phyloP scores from a whole-genome alignment of 2,113 vertebrate genomes.

The Leucosticte australis region DNA sequence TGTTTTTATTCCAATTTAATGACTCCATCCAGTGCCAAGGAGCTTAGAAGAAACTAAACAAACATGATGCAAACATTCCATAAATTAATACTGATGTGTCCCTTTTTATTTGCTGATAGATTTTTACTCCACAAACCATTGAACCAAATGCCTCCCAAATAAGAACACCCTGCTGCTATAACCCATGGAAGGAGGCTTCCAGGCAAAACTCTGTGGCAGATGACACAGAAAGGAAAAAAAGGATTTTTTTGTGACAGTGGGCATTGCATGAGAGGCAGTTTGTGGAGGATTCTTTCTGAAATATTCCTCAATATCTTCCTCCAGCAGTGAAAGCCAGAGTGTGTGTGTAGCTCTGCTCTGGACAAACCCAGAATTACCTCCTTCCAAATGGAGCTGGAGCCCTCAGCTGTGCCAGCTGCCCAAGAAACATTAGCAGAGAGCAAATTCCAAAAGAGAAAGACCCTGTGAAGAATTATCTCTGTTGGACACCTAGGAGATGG shows the following conservation, averaged over 20 bases:
- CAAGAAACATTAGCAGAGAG: neutral
- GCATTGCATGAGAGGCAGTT: neutral
- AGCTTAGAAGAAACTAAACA: too few species aligned
- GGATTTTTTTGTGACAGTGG: neutral
- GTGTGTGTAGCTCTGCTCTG: neutral
- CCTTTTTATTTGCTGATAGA: neutral
- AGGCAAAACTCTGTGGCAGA: neutral
- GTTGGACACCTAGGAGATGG: neutral
- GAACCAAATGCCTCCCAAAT: neutral
- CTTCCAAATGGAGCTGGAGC: neutral
- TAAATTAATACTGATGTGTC: too few species aligned
- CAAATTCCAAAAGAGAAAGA: neutral
- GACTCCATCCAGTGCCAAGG: neutral
- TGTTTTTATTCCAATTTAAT: neutral
- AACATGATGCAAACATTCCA: too few species aligned
- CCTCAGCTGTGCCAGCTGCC: neutral
- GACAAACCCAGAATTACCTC: neutral
- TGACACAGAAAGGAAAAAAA: neutral
- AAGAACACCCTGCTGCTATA: neutral
- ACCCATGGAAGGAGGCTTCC: neutral
- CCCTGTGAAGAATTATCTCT: neutral
- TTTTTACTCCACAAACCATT: neutral
- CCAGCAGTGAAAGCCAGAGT: fast-evolving
- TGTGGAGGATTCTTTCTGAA: neutral
- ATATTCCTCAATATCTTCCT: neutral